Evolutionary conservation across 1,140 invertebrate species (phyloP), one percentile per base, ranked within the genome.

Genomic region (Brevipalpus yothersi): DNA sequence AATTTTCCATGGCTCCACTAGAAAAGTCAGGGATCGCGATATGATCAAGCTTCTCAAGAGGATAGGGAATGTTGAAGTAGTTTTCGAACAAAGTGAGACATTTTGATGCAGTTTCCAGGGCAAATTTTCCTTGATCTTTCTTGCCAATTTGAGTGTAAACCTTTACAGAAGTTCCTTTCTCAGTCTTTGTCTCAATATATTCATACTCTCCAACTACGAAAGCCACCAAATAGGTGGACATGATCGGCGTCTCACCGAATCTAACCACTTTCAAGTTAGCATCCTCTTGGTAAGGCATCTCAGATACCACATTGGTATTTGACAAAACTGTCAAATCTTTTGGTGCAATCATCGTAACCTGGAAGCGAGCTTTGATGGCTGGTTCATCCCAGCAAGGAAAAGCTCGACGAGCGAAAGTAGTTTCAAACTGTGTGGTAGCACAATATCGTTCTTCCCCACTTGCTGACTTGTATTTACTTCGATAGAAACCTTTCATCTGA

Each of bases 321-420:
- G 90, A 95, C 19, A 96, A 74, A 40, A 86, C 86, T 9, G 86
- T 81, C 60, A 65, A 66, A 59, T 74, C 69, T 58, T 72, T 69
- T 4, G 85, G 84, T 59, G 88, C 83, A 63, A 81, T 76, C 5
- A 96, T 71, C 0, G 81, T 82, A 54, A 97, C 83, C 69, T 91
- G 82, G 76, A 96, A 97, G 2, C 86, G 90, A 7, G 90, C 84
- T 72, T 96, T 97, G 10, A 89, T 77, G 12, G 87, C 84, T 43
- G 92, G 92, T 70, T 96, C 92, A 73, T 96, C 92, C 89, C 89
- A 96, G 71, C 91, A 95, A 10, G 92, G 91, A 68, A 97, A 95
- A 68, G 88, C 90, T 63, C 85, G 75, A 58, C 91, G 75, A 17
- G 90, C 91, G 78, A 93, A 87, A 31, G 87, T 91, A 0, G 90